Conservation (phyloP, 2,888 invertebrate species). For the Galeopsomyia nigrocyanea region DNA sequence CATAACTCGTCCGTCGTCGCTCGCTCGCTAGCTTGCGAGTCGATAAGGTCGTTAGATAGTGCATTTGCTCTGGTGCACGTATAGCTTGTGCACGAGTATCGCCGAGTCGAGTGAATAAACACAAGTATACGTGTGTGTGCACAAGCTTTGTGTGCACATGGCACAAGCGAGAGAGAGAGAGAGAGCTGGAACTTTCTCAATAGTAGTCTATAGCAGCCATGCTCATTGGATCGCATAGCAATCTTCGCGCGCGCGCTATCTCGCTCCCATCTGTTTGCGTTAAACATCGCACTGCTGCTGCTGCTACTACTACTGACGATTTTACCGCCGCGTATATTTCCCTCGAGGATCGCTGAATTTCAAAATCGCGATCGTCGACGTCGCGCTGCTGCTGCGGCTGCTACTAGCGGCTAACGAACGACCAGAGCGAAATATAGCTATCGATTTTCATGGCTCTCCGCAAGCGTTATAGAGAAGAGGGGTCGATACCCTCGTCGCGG, state of each 20-base stretch:
- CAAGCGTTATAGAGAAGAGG: slow-evolving; percentile 11
- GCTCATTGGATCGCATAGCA: not conserved
- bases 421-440: slow-evolving; percentile 25
- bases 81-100: too few relatives aligned
- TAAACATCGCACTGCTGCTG: slow-evolving; percentile 9
- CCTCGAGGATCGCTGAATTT: not conserved
- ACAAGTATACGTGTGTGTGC: too few relatives aligned
- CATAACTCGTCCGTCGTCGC: slow-evolving; percentile 19
- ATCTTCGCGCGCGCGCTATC: not conserved
- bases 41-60: slow-evolving; percentile 40
- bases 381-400: too few relatives aligned
- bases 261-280: slow-evolving; percentile 2
- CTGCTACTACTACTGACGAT: not conserved
- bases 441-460: slow-evolving; percentile 40
- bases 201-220: not conserved
- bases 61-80: slow-evolving; percentile 13
- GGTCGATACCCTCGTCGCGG: slow-evolving; percentile 43
- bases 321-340: not conserved
- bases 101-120: too few relatives aligned
- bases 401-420: not conserved
- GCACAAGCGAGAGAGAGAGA: not conserved
- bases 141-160: not conserved
- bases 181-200: slow-evolving; percentile 18
- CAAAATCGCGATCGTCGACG: too few relatives aligned
- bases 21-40: slow-evolving; percentile 1